phyloP scores from a whole-genome alignment of 2,113 vertebrate genomes.

The Gymnocephalus cernua region DNA sequence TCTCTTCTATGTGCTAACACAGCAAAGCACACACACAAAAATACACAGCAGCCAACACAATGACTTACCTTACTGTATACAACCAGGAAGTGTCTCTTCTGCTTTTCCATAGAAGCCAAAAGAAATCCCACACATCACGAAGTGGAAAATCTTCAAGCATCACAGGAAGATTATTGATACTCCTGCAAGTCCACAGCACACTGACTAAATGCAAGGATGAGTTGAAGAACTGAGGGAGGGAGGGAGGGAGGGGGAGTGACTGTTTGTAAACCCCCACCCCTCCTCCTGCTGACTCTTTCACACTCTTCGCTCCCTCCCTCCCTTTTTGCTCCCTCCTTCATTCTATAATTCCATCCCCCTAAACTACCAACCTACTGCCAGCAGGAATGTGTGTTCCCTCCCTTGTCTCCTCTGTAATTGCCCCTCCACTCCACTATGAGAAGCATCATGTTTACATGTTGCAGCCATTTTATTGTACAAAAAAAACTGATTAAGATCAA shows the following conservation, averaged over 20 bases:
- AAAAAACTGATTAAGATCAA: slow-evolving; percentile 12
- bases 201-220: slow-evolving; percentile 69
- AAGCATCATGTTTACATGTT: slow-evolving; percentile 63
- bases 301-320: slow-evolving; percentile 54
- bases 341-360: slow-evolving; percentile 66
- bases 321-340: slow-evolving; percentile 57
- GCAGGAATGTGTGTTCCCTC: slow-evolving; percentile 73
- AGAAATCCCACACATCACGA: slow-evolving; percentile 43
- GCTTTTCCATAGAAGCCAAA: slow-evolving; percentile 7
- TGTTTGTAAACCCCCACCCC: slow-evolving; percentile 48
- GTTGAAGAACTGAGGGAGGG: slow-evolving; percentile 66
- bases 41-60: slow-evolving; percentile 11
- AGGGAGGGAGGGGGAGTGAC: slow-evolving; percentile 59
- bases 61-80: slow-evolving; percentile 58
- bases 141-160: slow-evolving; percentile 34
- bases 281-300: slow-evolving; percentile 64
- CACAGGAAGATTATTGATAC: slow-evolving; percentile 44
- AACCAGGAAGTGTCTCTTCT: slow-evolving; percentile 25
- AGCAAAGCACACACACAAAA: slow-evolving; percentile 24
- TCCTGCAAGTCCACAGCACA: slow-evolving; percentile 65
- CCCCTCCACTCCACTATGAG: slow-evolving; percentile 51
- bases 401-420: slow-evolving; percentile 69
- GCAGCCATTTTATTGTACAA: slow-evolving; percentile 12
- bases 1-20: slow-evolving; percentile 35
- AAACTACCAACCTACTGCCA: slow-evolving; percentile 68